phyloP scores from a whole-genome alignment of 2,888 invertebrate genomes.

The Drosophila algonquin region DNA sequence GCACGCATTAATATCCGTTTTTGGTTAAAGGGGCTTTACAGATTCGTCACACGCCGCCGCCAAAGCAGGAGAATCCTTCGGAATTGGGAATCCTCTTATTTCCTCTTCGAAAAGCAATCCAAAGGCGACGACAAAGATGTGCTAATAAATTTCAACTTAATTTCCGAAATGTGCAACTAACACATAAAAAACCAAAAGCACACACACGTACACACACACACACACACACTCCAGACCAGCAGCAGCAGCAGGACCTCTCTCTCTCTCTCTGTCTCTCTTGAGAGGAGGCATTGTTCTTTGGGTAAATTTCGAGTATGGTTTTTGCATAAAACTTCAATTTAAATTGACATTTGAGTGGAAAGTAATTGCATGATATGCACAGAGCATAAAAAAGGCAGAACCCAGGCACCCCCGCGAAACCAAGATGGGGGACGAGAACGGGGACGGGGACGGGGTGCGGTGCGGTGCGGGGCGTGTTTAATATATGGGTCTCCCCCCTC shows the following conservation, averaged over 20 bases:
- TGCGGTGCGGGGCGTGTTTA: constrained; percentile 63
- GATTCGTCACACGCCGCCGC: constrained; percentile 45
- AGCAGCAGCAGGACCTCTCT: constrained; percentile 28
- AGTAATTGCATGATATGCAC: constrained; percentile 80
- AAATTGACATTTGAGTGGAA: constrained; percentile 80
- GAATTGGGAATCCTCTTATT: neutral
- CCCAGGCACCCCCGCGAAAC: too few species aligned
- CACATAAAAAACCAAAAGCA: constrained; percentile 68
- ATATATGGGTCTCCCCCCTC: constrained; percentile 51
- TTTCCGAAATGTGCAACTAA: constrained; percentile 80
- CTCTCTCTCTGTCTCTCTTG: too few species aligned
- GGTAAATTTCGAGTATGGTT: constrained; percentile 77
- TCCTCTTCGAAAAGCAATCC: constrained; percentile 66
- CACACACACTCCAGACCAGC: neutral
- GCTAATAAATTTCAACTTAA: constrained; percentile 79
- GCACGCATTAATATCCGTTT: constrained; percentile 41
- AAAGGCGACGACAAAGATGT: constrained; percentile 78
- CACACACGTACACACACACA: constrained; percentile 37
- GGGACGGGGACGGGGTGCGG: too few species aligned
- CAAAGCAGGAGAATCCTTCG: constrained; percentile 1
- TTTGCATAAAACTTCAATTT: constrained; percentile 80
- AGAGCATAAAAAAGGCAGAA: constrained; percentile 72
- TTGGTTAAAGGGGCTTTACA: constrained; percentile 38
- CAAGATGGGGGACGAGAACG: constrained; percentile 29
- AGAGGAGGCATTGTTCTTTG: constrained; percentile 62